Conservation (phyloP, 2,888 invertebrate species). For the Eupsilia transversa region DNA sequence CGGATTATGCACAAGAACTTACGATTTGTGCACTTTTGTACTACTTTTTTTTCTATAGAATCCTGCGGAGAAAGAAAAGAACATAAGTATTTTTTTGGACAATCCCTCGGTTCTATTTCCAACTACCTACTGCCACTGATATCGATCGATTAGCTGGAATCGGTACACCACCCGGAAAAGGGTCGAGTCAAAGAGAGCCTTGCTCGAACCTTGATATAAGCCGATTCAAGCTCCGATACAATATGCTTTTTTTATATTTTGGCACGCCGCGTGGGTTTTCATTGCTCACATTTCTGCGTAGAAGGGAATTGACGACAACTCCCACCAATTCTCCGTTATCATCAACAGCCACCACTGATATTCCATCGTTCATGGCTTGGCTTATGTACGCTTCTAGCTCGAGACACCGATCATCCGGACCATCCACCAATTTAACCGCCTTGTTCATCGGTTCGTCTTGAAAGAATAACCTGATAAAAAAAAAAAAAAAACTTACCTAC, state of each 20-base stretch:
- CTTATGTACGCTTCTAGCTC: conserved; percentile 7
- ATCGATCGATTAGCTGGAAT: neutral
- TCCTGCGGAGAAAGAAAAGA: neutral
- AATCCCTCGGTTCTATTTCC: neutral
- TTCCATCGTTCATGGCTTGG: conserved; percentile 3
- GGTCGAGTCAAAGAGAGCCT: neutral
- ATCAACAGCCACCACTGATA: conserved; percentile 14
- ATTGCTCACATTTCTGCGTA: conserved; percentile 12
- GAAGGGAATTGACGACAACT: conserved; percentile 5
- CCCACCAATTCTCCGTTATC: conserved; percentile 8
- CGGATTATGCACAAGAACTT: conserved; percentile 10
- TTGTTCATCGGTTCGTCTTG: conserved; percentile 17
- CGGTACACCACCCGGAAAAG: too few species aligned
- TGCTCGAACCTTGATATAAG: neutral
- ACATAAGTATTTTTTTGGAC: neutral
- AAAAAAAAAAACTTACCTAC: neutral
- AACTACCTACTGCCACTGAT: neutral
- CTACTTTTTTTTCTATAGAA: neutral
- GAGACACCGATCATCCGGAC: conserved; percentile 18
- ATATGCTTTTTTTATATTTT: neutral
- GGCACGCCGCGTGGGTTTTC: neutral
- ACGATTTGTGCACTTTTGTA: neutral
- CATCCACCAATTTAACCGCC: conserved; percentile 15
- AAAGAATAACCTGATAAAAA: conserved; percentile 16
- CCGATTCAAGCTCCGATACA: neutral